Percentiles rank a stretch among this genome's conserved stretches.
Conservation (phyloP, 2,888 invertebrate genomes). For the Cotesia congregata region DNA sequence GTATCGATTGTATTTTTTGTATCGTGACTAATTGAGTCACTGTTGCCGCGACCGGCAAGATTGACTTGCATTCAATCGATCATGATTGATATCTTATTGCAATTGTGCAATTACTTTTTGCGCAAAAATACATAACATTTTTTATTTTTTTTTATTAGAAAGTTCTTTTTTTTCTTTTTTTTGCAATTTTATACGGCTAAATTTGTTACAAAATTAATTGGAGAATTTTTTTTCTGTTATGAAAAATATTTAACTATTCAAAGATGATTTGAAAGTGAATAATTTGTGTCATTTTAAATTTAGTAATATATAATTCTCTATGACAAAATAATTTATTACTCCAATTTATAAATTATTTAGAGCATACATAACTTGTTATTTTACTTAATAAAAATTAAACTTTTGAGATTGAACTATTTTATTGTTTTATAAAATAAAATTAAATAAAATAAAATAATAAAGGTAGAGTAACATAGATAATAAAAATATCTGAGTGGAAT, state of each 20-base stretch:
- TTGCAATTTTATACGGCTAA: too few relatives aligned
- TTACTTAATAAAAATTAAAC: slow-evolving; percentile 10
- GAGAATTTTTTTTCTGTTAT: too few relatives aligned
- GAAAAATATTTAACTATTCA: too few relatives aligned
- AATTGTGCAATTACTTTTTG: slow-evolving; percentile 35
- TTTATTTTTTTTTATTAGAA: background rate
- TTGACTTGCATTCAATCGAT: background rate
- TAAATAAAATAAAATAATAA: slow-evolving; percentile 5
- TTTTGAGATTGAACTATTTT: too few relatives aligned
- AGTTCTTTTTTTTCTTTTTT: background rate
- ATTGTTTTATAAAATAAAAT: too few relatives aligned
- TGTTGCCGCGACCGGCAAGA: background rate
- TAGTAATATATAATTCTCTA: too few relatives aligned
- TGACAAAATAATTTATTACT: background rate
- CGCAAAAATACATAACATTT: background rate
- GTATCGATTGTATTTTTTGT: background rate
- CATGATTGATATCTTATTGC: slow-evolving; percentile 1
- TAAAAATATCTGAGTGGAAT: background rate
- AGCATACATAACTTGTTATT: background rate
- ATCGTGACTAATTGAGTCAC: slow-evolving; percentile 40
- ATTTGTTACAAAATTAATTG: too few relatives aligned
- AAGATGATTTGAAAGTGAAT: too few relatives aligned
- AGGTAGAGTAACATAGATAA: slow-evolving; percentile 2
- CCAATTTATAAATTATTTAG: slow-evolving; percentile 6
- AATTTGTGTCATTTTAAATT: too few relatives aligned